phyloP scores from a whole-genome alignment of 2,797 vertebrate species.

The Philypnodon macrostomus region DNA sequence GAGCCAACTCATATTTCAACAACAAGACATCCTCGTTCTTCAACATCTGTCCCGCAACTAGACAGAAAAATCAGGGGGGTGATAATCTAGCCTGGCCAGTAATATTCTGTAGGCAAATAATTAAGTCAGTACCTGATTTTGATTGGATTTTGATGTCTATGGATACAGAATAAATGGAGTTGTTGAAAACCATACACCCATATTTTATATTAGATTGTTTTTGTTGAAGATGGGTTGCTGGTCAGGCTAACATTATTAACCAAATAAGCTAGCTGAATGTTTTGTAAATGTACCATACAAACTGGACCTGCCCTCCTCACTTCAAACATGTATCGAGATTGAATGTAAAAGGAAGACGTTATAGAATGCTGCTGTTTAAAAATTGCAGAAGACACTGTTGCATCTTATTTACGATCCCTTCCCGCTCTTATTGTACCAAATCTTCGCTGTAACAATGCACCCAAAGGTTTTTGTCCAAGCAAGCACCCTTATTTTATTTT shows the following conservation, averaged over 20 bases:
- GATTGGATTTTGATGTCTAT: neutral
- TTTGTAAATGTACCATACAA: constrained; percentile 57
- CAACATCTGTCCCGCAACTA: constrained; percentile 32
- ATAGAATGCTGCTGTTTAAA: constrained; percentile 81
- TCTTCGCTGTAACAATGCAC: constrained; percentile 42
- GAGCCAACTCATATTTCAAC: constrained; percentile 42
- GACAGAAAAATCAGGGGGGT: neutral
- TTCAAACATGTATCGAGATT: constrained; percentile 57
- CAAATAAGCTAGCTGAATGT: constrained; percentile 68
- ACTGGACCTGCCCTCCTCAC: constrained; percentile 62
- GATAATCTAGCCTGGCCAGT: neutral
- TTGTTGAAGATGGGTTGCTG: neutral
- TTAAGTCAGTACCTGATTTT: no score
- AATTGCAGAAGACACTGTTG: constrained; percentile 61
- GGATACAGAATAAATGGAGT: neutral
- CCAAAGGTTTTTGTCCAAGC: constrained; percentile 57
- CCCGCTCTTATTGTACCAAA: constrained; percentile 63
- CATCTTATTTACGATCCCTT: constrained; percentile 56
- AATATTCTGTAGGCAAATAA: no score
- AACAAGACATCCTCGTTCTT: constrained; percentile 48
- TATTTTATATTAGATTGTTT: neutral
- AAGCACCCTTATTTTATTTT: no score
- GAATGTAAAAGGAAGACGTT: constrained; percentile 77
- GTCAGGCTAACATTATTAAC: neutral
- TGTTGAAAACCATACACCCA: neutral